Evolutionary conservation across 2,888 invertebrate genomes (phyloP).

Genomic region (Lithophane semibrunnea): DNA sequence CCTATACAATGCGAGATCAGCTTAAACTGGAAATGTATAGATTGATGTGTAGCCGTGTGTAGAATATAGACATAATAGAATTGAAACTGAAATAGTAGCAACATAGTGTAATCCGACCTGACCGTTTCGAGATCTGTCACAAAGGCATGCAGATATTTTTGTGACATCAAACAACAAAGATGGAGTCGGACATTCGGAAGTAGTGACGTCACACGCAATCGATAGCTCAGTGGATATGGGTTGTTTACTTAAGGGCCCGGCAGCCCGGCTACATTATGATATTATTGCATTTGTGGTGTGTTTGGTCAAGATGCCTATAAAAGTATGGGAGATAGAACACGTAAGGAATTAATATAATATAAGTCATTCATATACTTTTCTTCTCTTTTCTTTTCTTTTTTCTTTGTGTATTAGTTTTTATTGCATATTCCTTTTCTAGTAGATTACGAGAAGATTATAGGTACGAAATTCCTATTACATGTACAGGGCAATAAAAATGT

Average conservation of each 20-base stretch:
- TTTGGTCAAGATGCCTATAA: slow-evolving; percentile 12
- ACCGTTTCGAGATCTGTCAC: neutral
- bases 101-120: neutral
- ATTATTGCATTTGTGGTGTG: slow-evolving; percentile 24
- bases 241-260: slow-evolving; percentile 13
- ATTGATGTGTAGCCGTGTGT: too few relatives aligned
- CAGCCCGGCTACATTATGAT: neutral
- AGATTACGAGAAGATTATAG: neutral
- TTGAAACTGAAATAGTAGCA: neutral
- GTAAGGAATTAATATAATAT: neutral
- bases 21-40: too few relatives aligned
- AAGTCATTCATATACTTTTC: neutral
- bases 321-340: slow-evolving; percentile 13
- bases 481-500: too few relatives aligned
- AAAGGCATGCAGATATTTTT: neutral
- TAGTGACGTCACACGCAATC: slow-evolving; percentile 17
- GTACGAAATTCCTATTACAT: too few relatives aligned
- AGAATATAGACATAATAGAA: too few relatives aligned
- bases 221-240: slow-evolving; percentile 1
- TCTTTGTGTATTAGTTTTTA: neutral
- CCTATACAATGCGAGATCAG: too few relatives aligned
- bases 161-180: slow-evolving; percentile 8
- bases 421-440: neutral
- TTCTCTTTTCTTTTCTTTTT: neutral
- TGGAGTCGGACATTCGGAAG: neutral